Percentiles rank a stretch among this genome's conserved stretches.
phyloP scores from a whole-genome alignment of 2,797 vertebrate species.

The Xyrichtys novacula region DNA sequence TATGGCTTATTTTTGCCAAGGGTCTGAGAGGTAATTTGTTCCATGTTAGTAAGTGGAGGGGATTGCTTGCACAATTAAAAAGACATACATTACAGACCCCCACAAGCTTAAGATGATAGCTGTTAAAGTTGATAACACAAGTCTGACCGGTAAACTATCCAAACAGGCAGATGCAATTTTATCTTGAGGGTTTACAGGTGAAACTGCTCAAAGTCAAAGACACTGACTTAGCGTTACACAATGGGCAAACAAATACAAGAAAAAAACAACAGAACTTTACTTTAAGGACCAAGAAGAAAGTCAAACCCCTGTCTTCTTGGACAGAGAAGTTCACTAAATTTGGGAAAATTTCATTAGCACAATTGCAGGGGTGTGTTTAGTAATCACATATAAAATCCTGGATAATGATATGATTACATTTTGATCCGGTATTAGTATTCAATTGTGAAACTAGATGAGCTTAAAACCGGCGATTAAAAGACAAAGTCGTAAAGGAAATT shows the following conservation, averaged over 20 bases:
- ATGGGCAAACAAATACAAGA: not conserved
- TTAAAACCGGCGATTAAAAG: conserved; percentile 36
- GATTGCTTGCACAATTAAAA: conserved; percentile 82
- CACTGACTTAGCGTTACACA: conserved; percentile 2
- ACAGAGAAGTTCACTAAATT: conserved; percentile 28
- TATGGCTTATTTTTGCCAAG: conserved; percentile 86
- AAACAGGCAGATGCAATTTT: conserved; percentile 14
- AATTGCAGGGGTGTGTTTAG: conserved; percentile 50
- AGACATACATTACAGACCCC: conserved; percentile 67
- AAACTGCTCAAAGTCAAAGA: conserved; percentile 11
- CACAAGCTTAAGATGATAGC: conserved; percentile 51
- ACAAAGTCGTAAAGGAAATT: conserved; percentile 21
- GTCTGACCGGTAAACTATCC: conserved; percentile 38
- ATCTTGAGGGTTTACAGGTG: conserved; percentile 3
- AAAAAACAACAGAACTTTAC: conserved; percentile 20
- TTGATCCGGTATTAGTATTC: conserved; percentile 42
- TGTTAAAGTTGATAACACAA: conserved; percentile 43
- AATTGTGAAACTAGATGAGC: conserved; percentile 16
- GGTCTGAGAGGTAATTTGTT: conserved; percentile 87
- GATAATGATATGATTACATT: conserved; percentile 22
- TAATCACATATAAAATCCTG: conserved; percentile 29
- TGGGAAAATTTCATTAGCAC: conserved; percentile 46
- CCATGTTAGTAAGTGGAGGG: conserved; percentile 81
- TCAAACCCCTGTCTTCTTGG: conserved; percentile 12
- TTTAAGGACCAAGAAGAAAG: conserved; percentile 16